Evolutionary conservation across 1,140 invertebrate genomes (phyloP).

Genomic region (Hylaeus volcanicus): DNA sequence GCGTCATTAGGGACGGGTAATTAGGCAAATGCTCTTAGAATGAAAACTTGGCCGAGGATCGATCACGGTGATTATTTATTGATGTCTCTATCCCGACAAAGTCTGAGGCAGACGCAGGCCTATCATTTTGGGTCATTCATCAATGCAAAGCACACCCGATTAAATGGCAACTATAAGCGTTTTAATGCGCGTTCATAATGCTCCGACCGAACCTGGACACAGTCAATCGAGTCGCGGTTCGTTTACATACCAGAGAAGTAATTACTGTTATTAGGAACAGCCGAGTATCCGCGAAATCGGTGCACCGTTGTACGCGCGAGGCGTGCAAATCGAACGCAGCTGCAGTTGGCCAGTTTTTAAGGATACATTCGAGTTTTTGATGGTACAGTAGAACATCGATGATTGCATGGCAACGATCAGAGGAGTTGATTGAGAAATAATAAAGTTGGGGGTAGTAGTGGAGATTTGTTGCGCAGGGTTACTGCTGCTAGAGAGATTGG

Average conservation of each 20-base stretch:
- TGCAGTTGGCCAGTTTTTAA: not conserved
- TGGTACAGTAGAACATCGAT: too few relatives aligned
- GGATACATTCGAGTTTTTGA: not conserved
- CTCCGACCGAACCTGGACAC: not conserved
- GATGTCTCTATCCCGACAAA: constrained; percentile 7
- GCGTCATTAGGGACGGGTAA: not conserved
- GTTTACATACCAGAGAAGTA: constrained; percentile 4
- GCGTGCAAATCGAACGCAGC: not conserved
- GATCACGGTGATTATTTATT: not conserved
- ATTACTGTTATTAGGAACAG: constrained; percentile 11
- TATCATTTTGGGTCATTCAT: constrained; percentile 1
- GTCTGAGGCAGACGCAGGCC: not conserved
- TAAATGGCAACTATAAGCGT: constrained; percentile 8
- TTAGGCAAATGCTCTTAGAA: not conserved
- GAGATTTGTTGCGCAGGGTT: too few relatives aligned
- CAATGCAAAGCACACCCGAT: not conserved
- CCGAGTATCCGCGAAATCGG: not conserved
- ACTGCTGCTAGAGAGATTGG: too few relatives aligned
- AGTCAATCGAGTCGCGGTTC: constrained; percentile 1
- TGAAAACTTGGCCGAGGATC: not conserved
- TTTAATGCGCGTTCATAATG: not conserved
- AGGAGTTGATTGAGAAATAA: too few relatives aligned
- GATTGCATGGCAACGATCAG: too few relatives aligned
- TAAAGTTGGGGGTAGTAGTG: too few relatives aligned
- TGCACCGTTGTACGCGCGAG: not conserved